Percentiles rank a stretch among this genome's conserved stretches.
These are phyloP conservation scores for Pangasius larnaudii DNA, from an alignment of 2,797 vertebrate genomes.

Conservation along the genomic window DNA sequence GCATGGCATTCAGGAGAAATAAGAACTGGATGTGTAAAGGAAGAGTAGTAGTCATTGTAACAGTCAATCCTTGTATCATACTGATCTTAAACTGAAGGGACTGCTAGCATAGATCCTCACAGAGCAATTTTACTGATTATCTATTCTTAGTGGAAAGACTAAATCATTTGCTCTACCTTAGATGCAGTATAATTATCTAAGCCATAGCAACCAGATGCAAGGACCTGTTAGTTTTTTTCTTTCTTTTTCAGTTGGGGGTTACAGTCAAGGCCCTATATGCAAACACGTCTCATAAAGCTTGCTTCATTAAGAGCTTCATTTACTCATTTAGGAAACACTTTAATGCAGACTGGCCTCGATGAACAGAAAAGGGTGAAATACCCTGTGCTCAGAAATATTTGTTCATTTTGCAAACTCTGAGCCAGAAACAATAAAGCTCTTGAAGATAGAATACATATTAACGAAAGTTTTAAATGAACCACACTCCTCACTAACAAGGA, in stretches of 20 bases:
- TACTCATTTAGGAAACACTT: background rate
- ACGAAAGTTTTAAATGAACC: background rate
- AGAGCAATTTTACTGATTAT: background rate
- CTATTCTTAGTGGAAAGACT: background rate
- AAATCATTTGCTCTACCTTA: background rate
- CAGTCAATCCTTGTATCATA: background rate
- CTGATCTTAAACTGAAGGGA: background rate
- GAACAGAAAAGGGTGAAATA: background rate
- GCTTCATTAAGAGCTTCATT: background rate
- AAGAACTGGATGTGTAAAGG: background rate
- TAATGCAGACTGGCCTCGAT: background rate
- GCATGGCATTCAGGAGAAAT: background rate
- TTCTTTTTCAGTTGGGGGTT: background rate
- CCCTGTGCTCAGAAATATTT: background rate
- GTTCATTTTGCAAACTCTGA: background rate
- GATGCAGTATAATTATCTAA: background rate
- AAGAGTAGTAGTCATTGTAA: background rate
- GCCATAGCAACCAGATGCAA: background rate
- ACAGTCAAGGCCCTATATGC: background rate
- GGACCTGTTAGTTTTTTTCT: background rate
- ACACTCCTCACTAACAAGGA: background rate
- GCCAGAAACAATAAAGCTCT: conserved; percentile 40
- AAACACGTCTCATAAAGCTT: background rate
- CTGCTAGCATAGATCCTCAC: background rate
- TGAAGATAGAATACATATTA: conserved; percentile 29